A percentile compares a stretch with the other conserved stretches of the same genome.
Conservation (phyloP, 2,888 invertebrate species). For the Nephrotoma guestfalica region DNA sequence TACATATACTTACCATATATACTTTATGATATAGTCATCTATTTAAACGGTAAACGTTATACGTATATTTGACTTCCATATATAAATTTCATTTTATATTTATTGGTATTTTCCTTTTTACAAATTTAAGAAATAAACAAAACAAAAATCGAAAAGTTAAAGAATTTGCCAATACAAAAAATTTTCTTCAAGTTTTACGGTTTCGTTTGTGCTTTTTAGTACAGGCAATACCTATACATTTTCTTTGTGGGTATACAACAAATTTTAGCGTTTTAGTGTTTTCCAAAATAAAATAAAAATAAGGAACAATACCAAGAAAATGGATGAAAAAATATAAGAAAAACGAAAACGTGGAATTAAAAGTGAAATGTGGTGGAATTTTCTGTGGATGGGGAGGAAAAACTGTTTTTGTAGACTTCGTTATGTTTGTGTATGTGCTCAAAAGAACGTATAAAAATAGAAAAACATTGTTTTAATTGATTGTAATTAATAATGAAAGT, state of each 20-base stretch:
- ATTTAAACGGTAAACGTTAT: neutral
- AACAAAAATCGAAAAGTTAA: neutral
- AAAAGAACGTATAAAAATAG: neutral
- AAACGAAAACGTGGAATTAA: neutral
- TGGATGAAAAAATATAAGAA: neutral
- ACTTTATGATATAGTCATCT: neutral
- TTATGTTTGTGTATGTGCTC: neutral
- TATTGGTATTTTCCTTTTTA: neutral
- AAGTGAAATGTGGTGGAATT: neutral
- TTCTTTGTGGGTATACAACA: neutral
- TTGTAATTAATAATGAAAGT: conserved; percentile 4
- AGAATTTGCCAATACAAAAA: neutral
- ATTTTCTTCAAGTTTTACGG: neutral
- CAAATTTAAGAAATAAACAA: neutral
- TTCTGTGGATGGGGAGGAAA: neutral
- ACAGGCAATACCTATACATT: neutral
- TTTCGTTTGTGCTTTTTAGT: neutral
- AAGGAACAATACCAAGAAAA: neutral
- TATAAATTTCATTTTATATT: neutral
- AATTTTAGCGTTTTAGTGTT: neutral
- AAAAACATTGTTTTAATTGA: conserved; percentile 1
- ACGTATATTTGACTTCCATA: neutral
- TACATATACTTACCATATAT: neutral
- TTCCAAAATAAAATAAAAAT: neutral
- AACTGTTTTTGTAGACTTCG: neutral